A percentile compares a stretch with the other conserved stretches of the same genome.
Evolutionary conservation across 2,113 vertebrate genomes (phyloP).

Genomic region (Notarius quadriscutis): DNA sequence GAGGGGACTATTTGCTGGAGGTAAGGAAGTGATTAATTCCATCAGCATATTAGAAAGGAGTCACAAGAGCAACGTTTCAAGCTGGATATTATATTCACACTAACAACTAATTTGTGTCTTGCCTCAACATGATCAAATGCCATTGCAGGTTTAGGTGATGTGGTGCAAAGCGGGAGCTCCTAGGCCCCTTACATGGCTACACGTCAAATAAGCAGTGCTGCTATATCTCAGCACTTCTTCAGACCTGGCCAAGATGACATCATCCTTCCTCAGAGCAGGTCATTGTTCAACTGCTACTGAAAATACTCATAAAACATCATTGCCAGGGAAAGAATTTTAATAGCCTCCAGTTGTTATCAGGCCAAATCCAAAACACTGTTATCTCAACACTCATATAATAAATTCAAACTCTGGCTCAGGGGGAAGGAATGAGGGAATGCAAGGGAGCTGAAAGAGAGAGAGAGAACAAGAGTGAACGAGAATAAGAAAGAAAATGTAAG

Average conservation of each 20-base stretch:
- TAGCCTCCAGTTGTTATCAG: conserved; percentile 53
- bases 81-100: conserved; percentile 8
- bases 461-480: conserved; percentile 9
- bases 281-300: conserved; percentile 59
- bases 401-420: conserved; percentile 43
- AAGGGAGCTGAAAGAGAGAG: conserved; percentile 1
- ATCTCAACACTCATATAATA: conserved; percentile 52
- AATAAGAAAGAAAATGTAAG: conserved; percentile 5
- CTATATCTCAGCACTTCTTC: conserved; percentile 66
- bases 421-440: conserved; percentile 30
- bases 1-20: neutral
- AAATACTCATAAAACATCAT: conserved; percentile 56
- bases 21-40: neutral
- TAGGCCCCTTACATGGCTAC: conserved; percentile 19
- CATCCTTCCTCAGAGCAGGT: conserved; percentile 43
- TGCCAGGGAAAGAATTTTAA: conserved; percentile 56
- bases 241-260: conserved; percentile 70
- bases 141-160: conserved; percentile 5
- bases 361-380: conserved; percentile 58
- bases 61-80: conserved; percentile 5
- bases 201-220: conserved; percentile 29
- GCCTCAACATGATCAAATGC: conserved; percentile 9
- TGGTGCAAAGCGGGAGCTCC: conserved; percentile 25
- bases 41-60: conserved; percentile 10
- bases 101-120: neutral